phyloP scores from a whole-genome alignment of 2,888 invertebrate species.

The Acanthoscelides obtectus region DNA sequence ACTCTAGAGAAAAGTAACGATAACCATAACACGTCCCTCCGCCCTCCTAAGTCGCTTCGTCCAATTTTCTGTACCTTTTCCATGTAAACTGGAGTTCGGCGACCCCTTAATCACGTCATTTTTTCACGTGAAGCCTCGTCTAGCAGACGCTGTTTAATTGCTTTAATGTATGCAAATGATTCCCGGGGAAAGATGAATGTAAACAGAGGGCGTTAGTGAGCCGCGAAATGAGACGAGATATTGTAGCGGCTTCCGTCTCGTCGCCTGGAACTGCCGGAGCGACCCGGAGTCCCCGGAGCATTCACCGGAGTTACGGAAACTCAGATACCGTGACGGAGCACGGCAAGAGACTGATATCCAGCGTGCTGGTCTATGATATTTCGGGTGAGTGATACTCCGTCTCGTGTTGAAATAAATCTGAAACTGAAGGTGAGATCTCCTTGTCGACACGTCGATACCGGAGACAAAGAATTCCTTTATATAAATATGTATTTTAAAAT shows the following conservation, averaged over 20 bases:
- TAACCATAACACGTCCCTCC: background rate
- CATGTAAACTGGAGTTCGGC: constrained; percentile 1
- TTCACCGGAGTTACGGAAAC: constrained; percentile 25
- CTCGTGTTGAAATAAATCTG: too few species aligned
- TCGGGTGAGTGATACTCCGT: too few species aligned
- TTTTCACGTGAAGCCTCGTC: constrained; percentile 2
- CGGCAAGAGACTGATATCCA: too few species aligned
- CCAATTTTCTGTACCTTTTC: constrained; percentile 16
- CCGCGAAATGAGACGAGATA: constrained; percentile 40
- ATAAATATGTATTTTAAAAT: too few species aligned
- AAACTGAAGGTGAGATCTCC: too few species aligned
- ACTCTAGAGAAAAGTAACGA: background rate
- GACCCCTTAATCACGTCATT: background rate
- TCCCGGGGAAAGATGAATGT: constrained; percentile 42
- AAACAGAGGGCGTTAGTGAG: constrained; percentile 42
- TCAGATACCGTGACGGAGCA: background rate
- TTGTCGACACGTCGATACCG: too few species aligned
- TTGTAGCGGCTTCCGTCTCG: constrained; percentile 19
- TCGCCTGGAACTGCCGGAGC: constrained; percentile 17
- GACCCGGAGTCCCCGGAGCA: constrained; percentile 17
- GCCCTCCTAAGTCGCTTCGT: background rate
- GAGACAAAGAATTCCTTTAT: too few species aligned
- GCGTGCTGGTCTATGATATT: too few species aligned
- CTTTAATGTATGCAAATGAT: constrained; percentile 43
- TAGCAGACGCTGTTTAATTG: constrained; percentile 34